phyloP scores from a whole-genome alignment of 2,797 vertebrate species.

The Acomys russatus region DNA sequence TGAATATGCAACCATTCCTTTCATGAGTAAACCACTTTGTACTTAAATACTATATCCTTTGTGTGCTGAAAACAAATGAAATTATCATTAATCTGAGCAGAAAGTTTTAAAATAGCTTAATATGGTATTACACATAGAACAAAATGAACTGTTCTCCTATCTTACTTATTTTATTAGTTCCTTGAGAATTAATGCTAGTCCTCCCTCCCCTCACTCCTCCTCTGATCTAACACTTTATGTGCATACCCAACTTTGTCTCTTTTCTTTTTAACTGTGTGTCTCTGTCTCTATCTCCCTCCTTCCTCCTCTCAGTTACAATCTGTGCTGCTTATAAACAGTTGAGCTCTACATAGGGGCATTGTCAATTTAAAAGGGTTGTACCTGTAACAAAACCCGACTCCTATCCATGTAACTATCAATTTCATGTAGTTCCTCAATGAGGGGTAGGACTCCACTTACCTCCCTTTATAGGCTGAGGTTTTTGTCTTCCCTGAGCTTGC shows the following conservation, averaged over 20 bases:
- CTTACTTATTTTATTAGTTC: neutral
- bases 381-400: too few relatives aligned
- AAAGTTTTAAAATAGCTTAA: slow-evolving; percentile 41
- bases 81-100: neutral
- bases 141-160: slow-evolving; percentile 13
- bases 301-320: neutral
- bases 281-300: neutral
- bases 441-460: neutral
- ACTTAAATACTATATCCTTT: neutral
- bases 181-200: neutral
- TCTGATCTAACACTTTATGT: neutral
- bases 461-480: neutral
- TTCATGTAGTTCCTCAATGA: neutral
- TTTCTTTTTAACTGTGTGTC: neutral
- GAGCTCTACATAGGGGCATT: neutral
- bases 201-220: neutral
- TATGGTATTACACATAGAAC: neutral
- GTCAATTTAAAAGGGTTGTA: neutral
- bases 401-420: neutral
- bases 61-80: slow-evolving; percentile 1
- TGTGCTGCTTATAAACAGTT: neutral
- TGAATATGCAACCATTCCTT: neutral
- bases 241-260: neutral
- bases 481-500: neutral
- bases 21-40: neutral